Conservation (phyloP, 1,140 invertebrate genomes). For the Eulimnadia texana region DNA sequence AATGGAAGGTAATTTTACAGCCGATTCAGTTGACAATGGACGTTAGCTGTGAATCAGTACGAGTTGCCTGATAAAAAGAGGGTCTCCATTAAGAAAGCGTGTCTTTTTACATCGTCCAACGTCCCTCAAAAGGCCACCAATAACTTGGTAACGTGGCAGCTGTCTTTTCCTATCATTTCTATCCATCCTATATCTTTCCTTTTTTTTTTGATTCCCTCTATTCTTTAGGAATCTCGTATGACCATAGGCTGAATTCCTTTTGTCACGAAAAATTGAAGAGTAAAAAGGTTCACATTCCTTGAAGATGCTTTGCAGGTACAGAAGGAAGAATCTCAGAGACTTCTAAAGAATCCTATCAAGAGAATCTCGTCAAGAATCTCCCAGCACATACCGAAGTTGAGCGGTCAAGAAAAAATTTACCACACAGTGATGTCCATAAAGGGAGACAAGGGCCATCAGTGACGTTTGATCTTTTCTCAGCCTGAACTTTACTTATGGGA, state of each 20-base stretch:
- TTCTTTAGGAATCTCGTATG: no score
- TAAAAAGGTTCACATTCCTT: no score
- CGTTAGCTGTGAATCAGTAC: neutral
- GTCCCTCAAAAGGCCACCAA: neutral
- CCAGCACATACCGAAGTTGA: no score
- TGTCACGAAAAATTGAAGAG: no score
- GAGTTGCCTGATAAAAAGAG: neutral
- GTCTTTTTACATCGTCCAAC: neutral
- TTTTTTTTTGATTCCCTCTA: no score
- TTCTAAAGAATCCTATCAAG: no score
- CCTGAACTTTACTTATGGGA: neutral
- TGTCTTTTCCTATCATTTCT: neutral
- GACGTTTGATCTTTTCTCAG: neutral
- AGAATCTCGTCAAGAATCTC: no score
- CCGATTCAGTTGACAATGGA: neutral
- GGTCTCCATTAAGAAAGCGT: neutral
- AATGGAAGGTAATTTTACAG: neutral
- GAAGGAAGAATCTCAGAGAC: no score
- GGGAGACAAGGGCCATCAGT: neutral
- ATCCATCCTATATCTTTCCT: neutral
- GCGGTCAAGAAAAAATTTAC: neutral
- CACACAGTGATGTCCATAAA: neutral
- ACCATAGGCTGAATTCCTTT: no score
- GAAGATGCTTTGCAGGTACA: no score
- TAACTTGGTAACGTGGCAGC: neutral